These are phyloP conservation scores for Gallinago paraguaiae DNA, from an alignment of 2,113 vertebrate genomes.

Conservation along the genomic window DNA sequence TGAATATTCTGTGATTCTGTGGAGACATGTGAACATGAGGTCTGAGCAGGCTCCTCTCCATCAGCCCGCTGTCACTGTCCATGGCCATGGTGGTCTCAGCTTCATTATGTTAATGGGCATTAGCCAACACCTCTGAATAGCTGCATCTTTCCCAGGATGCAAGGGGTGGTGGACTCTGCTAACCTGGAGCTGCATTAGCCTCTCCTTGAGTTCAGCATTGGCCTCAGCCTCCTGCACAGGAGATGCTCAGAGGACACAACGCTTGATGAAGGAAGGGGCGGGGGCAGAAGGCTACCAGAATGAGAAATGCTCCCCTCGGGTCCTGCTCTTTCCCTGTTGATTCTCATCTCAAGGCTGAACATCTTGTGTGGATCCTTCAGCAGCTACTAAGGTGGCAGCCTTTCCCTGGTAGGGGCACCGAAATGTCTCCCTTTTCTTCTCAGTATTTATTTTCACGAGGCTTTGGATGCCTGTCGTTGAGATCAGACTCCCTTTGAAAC, in stretches of 20 bases:
- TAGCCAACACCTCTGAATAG: not conserved
- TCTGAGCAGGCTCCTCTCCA: not conserved
- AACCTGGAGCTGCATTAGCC: not conserved
- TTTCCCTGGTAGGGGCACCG: not conserved
- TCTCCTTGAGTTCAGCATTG: rapidly evolving
- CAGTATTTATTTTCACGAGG: constrained; percentile 3
- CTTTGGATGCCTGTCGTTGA: not conserved
- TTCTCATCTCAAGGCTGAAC: not conserved
- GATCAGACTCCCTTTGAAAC: constrained; percentile 8
- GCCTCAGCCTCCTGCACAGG: not conserved
- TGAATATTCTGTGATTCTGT: not conserved
- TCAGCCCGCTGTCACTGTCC: not conserved
- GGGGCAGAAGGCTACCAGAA: not conserved
- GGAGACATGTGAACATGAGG: not conserved
- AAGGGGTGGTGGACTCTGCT: not conserved
- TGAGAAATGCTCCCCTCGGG: not conserved
- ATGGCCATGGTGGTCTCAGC: not conserved
- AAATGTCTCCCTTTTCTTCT: not conserved
- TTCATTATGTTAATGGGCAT: not conserved
- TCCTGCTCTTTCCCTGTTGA: not conserved
- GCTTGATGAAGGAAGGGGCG: not conserved
- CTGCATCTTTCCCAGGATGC: not conserved
- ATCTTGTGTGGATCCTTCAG: not conserved
- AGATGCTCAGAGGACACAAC: not conserved
- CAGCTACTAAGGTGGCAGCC: not conserved